Evolutionary conservation across 2,113 vertebrate species (phyloP), one percentile per base, ranked within the genome.

Genomic region (Prionailurus viverrinus): DNA sequence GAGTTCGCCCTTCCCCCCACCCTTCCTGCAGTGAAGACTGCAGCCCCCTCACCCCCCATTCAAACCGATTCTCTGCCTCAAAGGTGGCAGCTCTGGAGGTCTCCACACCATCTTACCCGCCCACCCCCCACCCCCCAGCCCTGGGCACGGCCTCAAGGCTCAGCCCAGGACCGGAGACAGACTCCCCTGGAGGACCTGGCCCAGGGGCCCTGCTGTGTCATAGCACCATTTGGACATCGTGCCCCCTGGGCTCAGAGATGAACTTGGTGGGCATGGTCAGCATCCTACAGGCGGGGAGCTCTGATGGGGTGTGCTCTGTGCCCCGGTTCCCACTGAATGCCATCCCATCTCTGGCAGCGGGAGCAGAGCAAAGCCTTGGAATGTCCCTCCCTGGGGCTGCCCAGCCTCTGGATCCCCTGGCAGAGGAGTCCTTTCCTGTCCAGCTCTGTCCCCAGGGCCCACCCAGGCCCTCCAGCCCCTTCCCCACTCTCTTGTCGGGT

Each of bases 1-100:
- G 94, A 96, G 92, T 63, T 78, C 0, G 5, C 96, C 94, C 94
- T 78, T 73, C 94, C 94, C 96, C 61, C 41, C 0, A 84, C 91
- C 41, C 79, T 83, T 92, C 92, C 82, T 53, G 39, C 2, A 2
- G 91, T 81, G 83, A 51, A 74, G 88, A 69, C 33, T 79, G 39
- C 29, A 69, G 66, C 41, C 41, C 53, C 78, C 48, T 33, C 8
- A 0, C 31, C 18, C 71, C 69, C 53, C 31, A 55, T n/a, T 19
- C 55, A 68, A 76, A 58, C 45, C 9, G 27, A 79, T 36, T 36
- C 23, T 0, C 13, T 80, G 84, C 39, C 69, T 86, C 33, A 58
- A 78, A 91, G 29, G 86, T 61, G n/a, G 89, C 61, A 63, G 41
- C 80, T 95, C 68, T 53, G 61, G 73, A 92, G 71, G 45, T 74